phyloP scores from a whole-genome alignment of 2,797 vertebrate species.

The Phoxinus dragarum region DNA sequence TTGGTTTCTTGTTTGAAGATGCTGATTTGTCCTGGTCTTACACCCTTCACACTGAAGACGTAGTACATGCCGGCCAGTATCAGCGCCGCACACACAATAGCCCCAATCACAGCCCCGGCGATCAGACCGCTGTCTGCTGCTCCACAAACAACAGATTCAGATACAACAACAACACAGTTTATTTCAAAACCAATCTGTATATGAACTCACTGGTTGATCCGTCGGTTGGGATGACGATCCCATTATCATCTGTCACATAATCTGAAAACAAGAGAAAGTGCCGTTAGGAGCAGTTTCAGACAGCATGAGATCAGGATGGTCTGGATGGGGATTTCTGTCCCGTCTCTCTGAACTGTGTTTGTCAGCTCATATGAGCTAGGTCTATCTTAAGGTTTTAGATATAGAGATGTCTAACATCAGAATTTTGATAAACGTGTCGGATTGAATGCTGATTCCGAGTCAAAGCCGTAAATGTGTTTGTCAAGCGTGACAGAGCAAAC shows the following conservation, averaged over 20 bases:
- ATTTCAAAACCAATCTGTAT: too few relatives aligned
- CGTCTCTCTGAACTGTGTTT: not conserved
- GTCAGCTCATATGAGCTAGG: not conserved
- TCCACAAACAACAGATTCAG: not conserved
- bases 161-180: not conserved
- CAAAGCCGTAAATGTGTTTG: too few relatives aligned
- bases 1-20: constrained; percentile 57
- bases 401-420: not conserved
- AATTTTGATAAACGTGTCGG: not conserved
- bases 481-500: not conserved
- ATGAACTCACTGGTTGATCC: constrained; percentile 23
- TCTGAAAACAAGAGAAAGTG: constrained; percentile 61
- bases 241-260: constrained; percentile 66
- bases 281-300: not conserved
- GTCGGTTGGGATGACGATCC: constrained; percentile 68
- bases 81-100: constrained; percentile 57
- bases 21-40: constrained; percentile 66
- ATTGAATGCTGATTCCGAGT: not conserved
- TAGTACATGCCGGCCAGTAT: constrained; percentile 72
- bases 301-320: not conserved
- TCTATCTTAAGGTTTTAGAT: not conserved
- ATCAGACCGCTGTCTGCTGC: constrained; percentile 63
- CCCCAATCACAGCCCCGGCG: constrained; percentile 66
- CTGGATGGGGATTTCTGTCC: not conserved
- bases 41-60: constrained; percentile 66